phyloP scores from a whole-genome alignment of 2,797 vertebrate genomes.

The Acanthiza pusilla region DNA sequence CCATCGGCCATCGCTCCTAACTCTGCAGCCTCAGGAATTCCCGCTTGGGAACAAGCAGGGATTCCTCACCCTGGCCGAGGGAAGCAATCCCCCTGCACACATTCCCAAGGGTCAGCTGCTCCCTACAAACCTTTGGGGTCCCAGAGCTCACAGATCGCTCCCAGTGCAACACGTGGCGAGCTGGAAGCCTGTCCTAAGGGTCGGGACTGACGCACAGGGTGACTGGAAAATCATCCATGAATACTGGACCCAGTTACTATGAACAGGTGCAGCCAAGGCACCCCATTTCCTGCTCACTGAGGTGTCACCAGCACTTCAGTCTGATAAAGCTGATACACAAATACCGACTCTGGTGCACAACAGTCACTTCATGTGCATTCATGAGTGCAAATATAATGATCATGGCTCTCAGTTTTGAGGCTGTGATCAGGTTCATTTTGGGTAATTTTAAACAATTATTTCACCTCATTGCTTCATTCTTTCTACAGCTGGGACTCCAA shows the following conservation, averaged over 20 bases:
- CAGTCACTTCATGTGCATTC: constrained; percentile 45
- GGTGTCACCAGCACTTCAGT: constrained; percentile 47
- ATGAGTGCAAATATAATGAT: constrained; percentile 47
- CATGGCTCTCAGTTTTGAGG: background rate
- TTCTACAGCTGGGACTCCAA: background rate
- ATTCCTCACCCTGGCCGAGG: background rate
- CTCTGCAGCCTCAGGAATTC: background rate
- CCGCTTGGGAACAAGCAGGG: background rate
- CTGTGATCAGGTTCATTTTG: constrained; percentile 53
- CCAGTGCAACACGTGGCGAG: background rate
- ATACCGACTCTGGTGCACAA: constrained; percentile 22
- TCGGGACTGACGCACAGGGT: background rate
- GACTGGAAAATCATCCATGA: constrained; percentile 20
- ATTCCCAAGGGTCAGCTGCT: background rate
- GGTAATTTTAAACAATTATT: constrained; percentile 59
- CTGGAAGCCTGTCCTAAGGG: constrained; percentile 1
- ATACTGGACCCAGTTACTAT: constrained; percentile 45
- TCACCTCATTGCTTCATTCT: constrained; percentile 26
- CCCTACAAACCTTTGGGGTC: background rate
- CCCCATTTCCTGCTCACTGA: constrained; percentile 50
- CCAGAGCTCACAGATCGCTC: background rate
- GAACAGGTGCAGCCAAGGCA: constrained; percentile 57
- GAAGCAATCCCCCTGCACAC: background rate
- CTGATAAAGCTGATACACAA: constrained; percentile 44
- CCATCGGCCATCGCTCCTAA: background rate